phyloP scores from a whole-genome alignment of 1,140 invertebrate species.

The Drosophila pruinosa region DNA sequence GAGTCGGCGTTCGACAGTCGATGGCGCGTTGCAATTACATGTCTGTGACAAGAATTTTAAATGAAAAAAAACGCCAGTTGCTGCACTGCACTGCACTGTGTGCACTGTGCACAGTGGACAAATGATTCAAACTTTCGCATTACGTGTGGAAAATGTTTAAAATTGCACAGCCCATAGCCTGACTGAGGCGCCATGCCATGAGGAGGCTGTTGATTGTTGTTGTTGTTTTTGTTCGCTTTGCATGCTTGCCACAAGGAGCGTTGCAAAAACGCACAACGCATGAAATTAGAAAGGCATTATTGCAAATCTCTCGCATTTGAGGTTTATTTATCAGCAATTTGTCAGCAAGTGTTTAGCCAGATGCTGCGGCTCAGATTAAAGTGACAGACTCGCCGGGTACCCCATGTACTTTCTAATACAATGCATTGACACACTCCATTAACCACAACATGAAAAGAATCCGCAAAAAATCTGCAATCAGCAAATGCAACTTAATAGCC shows the following conservation, averaged over 20 bases:
- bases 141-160: conserved; percentile 81
- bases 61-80: conserved; percentile 65
- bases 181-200: conserved; percentile 60
- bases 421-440: conserved; percentile 61
- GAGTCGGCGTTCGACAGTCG: conserved; percentile 26
- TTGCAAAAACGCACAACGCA: conserved; percentile 56
- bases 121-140: conserved; percentile 81
- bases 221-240: conserved; percentile 56
- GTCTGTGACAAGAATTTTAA: conserved; percentile 82
- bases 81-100: conserved; percentile 16
- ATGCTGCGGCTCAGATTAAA: conserved; percentile 76
- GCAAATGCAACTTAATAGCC: conserved; percentile 4
- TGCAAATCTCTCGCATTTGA: conserved; percentile 66
- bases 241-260: conserved; percentile 55
- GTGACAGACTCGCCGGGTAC: conserved; percentile 43
- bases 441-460: conserved; percentile 18
- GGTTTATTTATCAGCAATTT: conserved; percentile 80
- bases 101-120: conserved; percentile 61
- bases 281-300: conserved; percentile 81
- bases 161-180: conserved; percentile 37
- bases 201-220: conserved; percentile 20
- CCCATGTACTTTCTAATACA: conserved; percentile 66
- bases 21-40: conserved; percentile 67
- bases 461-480: conserved; percentile 8
- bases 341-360: conserved; percentile 67